phyloP scores from a whole-genome alignment of 1,140 invertebrate species.

The Aphelinus atriplicis region DNA sequence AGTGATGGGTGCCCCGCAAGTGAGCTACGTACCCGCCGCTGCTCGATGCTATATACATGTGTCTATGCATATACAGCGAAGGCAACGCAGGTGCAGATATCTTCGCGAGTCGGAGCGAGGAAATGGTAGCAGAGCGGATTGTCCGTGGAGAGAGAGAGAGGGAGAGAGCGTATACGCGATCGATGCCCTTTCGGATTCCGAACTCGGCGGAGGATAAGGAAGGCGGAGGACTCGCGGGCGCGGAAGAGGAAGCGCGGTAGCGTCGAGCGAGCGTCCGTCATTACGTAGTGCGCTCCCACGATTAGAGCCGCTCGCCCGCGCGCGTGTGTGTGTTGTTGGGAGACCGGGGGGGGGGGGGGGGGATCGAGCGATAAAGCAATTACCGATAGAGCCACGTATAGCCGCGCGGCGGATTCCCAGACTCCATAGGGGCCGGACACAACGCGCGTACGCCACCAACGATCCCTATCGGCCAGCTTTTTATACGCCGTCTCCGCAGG shows the following conservation, averaged over 20 bases:
- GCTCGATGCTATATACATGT: no score
- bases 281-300: conserved; percentile 1
- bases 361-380: conserved; percentile 15
- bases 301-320: not conserved
- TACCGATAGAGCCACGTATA: not conserved
- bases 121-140: not conserved
- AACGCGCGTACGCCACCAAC: no score
- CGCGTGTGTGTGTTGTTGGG: not conserved
- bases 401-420: no score
- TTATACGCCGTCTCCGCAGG: no score
- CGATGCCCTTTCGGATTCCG: not conserved
- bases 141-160: not conserved
- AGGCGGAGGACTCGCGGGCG: not conserved
- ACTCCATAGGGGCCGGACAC: no score
- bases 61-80: no score
- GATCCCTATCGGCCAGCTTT: no score
- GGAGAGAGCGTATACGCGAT: not conserved
- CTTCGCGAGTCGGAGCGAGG: not conserved
- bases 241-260: not conserved
- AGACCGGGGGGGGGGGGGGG: not conserved
- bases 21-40: no score
- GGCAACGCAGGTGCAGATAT: not conserved
- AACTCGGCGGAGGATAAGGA: not conserved
- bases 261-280: not conserved
- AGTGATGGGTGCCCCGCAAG: no score